Base-by-base conservation (phyloP, 1,140 invertebrate species). In the Pseudomyrmex concolor region DNA sequence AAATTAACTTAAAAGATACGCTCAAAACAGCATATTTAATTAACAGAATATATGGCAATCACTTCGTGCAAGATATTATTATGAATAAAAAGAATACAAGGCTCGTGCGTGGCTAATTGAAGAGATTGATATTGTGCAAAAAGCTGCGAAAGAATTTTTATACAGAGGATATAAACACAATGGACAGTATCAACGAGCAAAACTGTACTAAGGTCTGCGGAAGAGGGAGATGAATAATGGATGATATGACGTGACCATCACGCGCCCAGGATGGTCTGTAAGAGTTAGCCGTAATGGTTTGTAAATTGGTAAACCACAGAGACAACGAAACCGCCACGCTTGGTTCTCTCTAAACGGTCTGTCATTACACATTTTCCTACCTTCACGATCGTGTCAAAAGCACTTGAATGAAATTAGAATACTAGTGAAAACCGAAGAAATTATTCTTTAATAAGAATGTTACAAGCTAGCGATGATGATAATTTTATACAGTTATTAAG, bases 211-310 rank as follows among this genome's bases (percentile, higher is more conserved):
- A 85, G 77, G 72, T 70, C 63, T 50, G 48, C 77, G 66, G 89
- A 91, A 93, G 86, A 92, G 83, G 88, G 88, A 91, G 90, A 93
- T 93, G 92, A 93, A 94, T 94, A 93, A 94, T 94, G 91, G 90
- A 94, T 93, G 89, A 87, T 87, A 92, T 90, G 92, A 90, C 87
- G 84, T 89, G 86, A 88, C 88, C 81, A 91, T 92, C 88, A 89
- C 86, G 73, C 74, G 86, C 74, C 86, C 71, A 83, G 76, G 88
- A 90, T 91, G 87, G 88, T 84, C 89, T 90, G 90, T 92, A 92
- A 90, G 90, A 80, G 89, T 91, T 90, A 85, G 86, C 85, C 85
- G 86, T 92, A 92, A 94, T 92, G 89, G 86, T 89, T 86, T 87
- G 91, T 92, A 94, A 94, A 93, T 94, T 93, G 91, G 90, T 87